Conservation (phyloP, 1,140 invertebrate species). For the Drosophila albomicans region DNA sequence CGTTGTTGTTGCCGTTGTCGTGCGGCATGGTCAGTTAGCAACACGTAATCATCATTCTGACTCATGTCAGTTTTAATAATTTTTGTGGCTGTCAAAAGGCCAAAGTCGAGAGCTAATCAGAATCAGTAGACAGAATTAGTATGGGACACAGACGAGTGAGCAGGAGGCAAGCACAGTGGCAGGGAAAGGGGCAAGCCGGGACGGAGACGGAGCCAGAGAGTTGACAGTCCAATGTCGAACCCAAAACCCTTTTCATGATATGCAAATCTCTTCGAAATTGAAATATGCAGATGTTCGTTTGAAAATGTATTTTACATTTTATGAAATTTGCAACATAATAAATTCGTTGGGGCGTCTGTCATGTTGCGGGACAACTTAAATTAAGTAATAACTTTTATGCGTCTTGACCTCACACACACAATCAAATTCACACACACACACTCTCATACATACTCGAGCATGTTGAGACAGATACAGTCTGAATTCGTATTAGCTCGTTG, state of each 20-base stretch:
- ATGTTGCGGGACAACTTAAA: conserved; percentile 64
- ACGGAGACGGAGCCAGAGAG: neutral
- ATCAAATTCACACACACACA: conserved; percentile 31
- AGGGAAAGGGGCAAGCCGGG: neutral
- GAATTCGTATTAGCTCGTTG: conserved; percentile 67
- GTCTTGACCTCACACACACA: conserved; percentile 73
- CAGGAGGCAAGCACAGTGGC: neutral
- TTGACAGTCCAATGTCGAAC: conserved; percentile 7
- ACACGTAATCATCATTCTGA: conserved; percentile 51
- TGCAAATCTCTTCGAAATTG: conserved; percentile 78
- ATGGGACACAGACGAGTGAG: conserved; percentile 30
- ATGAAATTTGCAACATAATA: conserved; percentile 81
- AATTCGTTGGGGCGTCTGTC: conserved; percentile 59
- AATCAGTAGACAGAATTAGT: conserved; percentile 45
- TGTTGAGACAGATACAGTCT: conserved; percentile 24
- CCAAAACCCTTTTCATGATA: conserved; percentile 75
- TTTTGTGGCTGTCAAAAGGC: conserved; percentile 53
- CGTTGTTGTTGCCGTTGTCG: neutral
- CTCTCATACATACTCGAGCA: conserved; percentile 1
- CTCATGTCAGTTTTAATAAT: conserved; percentile 71
- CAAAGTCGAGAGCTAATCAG: conserved; percentile 71
- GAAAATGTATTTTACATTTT: conserved; percentile 76
- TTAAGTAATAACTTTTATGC: conserved; percentile 82
- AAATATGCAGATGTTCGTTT: conserved; percentile 81
- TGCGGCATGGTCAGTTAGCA: conserved; percentile 22